phyloP scores from a whole-genome alignment of 2,888 invertebrate genomes.

The Pharmacophagus antenor region DNA sequence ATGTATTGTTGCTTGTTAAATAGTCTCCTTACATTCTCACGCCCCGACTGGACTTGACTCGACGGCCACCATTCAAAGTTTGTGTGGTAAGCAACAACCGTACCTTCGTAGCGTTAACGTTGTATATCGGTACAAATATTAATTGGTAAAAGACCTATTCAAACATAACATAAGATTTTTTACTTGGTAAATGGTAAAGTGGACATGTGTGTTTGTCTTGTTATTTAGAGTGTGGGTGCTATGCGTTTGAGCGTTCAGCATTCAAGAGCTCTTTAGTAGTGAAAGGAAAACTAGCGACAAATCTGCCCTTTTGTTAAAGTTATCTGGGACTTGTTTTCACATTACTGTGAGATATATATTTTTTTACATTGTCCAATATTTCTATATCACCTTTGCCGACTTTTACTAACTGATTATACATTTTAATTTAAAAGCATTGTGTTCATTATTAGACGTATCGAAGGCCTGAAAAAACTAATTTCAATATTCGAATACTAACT shows the following conservation, averaged over 20 bases:
- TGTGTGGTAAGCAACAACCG: slow-evolving; percentile 58
- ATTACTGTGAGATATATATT: background rate
- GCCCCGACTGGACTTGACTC: slow-evolving; percentile 48
- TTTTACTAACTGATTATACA: background rate
- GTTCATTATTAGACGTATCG: slow-evolving; percentile 17
- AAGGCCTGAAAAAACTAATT: slow-evolving; percentile 22
- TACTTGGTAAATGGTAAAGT: slow-evolving; percentile 78
- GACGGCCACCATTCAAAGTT: slow-evolving; percentile 58
- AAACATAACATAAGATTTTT: slow-evolving; percentile 78
- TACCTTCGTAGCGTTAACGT: slow-evolving; percentile 57
- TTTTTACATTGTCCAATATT: too few relatives aligned
- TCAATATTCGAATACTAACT: slow-evolving; percentile 27
- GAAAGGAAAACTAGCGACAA: slow-evolving; percentile 35
- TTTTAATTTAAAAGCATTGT: too few relatives aligned
- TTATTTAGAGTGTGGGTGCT: slow-evolving; percentile 77
- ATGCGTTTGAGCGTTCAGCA: slow-evolving; percentile 61
- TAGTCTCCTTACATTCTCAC: slow-evolving; percentile 57
- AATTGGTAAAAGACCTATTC: slow-evolving; percentile 79
- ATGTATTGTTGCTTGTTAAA: slow-evolving; percentile 53
- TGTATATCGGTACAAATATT: slow-evolving; percentile 74
- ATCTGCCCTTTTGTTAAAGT: slow-evolving; percentile 22
- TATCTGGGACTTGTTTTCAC: slow-evolving; percentile 8
- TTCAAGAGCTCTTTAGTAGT: slow-evolving; percentile 56
- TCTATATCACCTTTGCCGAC: background rate
- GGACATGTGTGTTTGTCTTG: slow-evolving; percentile 76